phyloP scores from a whole-genome alignment of 2,888 invertebrate species.

The Clitarchus hookeri region DNA sequence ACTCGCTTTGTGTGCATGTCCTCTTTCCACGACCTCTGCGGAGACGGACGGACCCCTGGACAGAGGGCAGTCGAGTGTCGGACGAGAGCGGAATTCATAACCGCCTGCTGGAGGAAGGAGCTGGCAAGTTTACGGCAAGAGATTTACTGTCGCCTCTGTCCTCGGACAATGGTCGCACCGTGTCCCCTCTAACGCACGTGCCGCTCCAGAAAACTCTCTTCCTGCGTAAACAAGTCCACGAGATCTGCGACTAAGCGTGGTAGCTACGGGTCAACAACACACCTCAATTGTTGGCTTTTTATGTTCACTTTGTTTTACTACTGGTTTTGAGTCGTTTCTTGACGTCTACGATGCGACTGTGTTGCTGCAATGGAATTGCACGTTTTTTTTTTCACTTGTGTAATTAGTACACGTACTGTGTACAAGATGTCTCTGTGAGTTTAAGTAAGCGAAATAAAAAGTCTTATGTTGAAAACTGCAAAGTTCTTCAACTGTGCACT shows the following conservation, averaged over 20 bases:
- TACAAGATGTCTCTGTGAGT: no score
- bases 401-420: no score
- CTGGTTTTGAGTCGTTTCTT: no score
- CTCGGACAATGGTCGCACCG: background rate
- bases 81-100: conserved; percentile 7
- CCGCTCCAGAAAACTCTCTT: background rate
- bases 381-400: no score
- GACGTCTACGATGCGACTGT: no score
- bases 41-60: background rate
- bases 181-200: background rate
- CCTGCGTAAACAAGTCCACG: background rate
- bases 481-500: no score
- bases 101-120: background rate
- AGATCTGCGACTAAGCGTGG: background rate
- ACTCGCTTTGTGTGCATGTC: background rate
- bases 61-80: background rate
- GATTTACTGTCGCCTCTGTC: conserved; percentile 1
- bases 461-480: no score
- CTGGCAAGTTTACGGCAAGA: background rate
- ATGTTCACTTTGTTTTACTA: no score
- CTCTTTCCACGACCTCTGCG: background rate
- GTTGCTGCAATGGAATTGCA: no score
- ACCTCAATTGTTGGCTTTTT: background rate
- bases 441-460: no score
- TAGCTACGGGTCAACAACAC: background rate